Percentiles rank a stretch among this genome's conserved stretches.
Conservation (phyloP, 2,113 vertebrate species). For the Lipophrys pholis region DNA sequence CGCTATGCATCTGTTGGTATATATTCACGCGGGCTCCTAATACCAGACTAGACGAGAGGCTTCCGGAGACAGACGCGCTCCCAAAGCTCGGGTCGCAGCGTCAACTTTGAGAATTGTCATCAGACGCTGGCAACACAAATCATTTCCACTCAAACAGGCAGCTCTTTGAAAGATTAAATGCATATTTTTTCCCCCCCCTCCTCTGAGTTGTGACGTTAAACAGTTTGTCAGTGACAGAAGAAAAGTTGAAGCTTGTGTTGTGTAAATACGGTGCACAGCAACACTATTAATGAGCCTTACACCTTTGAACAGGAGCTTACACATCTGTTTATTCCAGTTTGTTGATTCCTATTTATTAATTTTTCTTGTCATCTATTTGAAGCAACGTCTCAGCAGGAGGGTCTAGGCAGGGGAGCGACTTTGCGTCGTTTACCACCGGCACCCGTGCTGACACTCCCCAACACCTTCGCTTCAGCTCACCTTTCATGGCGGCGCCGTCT, state of each 20-base stretch:
- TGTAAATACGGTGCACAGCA: slow-evolving; percentile 48
- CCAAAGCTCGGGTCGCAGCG: slow-evolving; percentile 37
- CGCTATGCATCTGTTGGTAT: slow-evolving; percentile 45
- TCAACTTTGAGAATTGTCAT: slow-evolving; percentile 57
- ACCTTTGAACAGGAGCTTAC: slow-evolving; percentile 69
- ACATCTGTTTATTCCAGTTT: slow-evolving; percentile 71
- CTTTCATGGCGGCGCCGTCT: slow-evolving; percentile 38
- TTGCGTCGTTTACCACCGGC: slow-evolving; percentile 32
- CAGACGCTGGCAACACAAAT: slow-evolving; percentile 50
- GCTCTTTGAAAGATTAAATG: slow-evolving; percentile 52
- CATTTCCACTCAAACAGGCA: slow-evolving; percentile 30
- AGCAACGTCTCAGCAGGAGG: slow-evolving; percentile 52
- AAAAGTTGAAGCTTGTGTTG: slow-evolving; percentile 39
- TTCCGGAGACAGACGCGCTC: slow-evolving; percentile 44
- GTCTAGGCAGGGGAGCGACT: slow-evolving; percentile 31
- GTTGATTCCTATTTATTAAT: slow-evolving; percentile 66
- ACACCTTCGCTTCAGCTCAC: slow-evolving; percentile 36
- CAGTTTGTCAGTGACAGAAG: slow-evolving; percentile 41
- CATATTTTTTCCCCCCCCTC: slow-evolving; percentile 18
- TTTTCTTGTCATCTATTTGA: slow-evolving; percentile 67
- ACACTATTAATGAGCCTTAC: slow-evolving; percentile 69
- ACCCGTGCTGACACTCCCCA: slow-evolving; percentile 9
- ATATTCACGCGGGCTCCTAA: slow-evolving; percentile 49
- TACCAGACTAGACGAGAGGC: slow-evolving; percentile 28
- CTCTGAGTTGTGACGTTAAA: slow-evolving; percentile 37